Evolutionary conservation across 2,113 vertebrate species (phyloP).

Genomic region (Marmota flaviventris): DNA sequence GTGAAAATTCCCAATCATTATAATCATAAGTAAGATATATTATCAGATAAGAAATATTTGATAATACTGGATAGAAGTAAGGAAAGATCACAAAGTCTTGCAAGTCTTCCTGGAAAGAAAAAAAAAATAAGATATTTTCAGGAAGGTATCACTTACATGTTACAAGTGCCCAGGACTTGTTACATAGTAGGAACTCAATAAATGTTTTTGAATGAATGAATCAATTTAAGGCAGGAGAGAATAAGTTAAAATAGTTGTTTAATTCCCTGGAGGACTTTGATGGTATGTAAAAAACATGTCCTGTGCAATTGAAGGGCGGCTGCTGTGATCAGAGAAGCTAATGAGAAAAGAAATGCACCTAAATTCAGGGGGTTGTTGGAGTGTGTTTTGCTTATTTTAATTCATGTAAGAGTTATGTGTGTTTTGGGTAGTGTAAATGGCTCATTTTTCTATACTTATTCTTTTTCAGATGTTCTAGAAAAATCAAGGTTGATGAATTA

Average conservation of each 20-base stretch:
- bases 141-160: background rate
- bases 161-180: background rate
- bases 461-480: background rate
- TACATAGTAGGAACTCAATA: background rate
- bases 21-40: background rate
- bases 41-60: background rate
- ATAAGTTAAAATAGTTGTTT: background rate
- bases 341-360: background rate
- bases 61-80: background rate
- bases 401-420: constrained; percentile 10
- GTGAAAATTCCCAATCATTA: background rate
- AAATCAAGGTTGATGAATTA: constrained; percentile 3
- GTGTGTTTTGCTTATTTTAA: constrained; percentile 21
- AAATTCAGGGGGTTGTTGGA: background rate
- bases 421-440: background rate
- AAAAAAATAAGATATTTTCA: background rate
- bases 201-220: background rate
- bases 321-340: background rate
- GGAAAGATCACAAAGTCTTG: background rate
- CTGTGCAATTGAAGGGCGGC: background rate
- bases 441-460: background rate
- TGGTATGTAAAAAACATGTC: background rate
- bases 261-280: background rate
- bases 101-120: background rate
- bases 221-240: background rate